Conservation (phyloP, 2,888 invertebrate genomes). For the Synanthedon vespiformis region DNA sequence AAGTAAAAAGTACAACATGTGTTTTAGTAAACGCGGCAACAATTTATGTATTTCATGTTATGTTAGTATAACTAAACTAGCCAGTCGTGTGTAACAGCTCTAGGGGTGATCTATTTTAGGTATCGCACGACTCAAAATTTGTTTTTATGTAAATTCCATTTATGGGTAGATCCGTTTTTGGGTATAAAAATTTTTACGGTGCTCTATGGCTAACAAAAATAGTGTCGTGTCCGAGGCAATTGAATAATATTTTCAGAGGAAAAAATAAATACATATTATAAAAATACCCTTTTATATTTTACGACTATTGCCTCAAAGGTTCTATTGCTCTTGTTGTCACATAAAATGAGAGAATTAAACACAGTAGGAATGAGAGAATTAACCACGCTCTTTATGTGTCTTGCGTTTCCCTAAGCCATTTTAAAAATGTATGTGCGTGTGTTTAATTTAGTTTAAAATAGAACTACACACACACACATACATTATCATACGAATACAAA, state of each 20-base stretch:
- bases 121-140: constrained; percentile 18
- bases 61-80: not conserved
- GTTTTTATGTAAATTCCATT: constrained; percentile 27
- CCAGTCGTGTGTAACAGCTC: not conserved
- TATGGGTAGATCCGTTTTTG: constrained; percentile 7
- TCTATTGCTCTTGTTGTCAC: constrained; percentile 2
- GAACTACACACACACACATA: too few species aligned
- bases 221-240: too few species aligned
- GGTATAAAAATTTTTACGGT: too few species aligned
- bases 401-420: too few species aligned
- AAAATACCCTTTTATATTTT: not conserved
- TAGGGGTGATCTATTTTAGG: constrained; percentile 29
- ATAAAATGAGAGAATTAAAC: not conserved
- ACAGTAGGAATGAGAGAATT: too few species aligned
- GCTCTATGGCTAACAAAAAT: too few species aligned
- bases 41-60: constrained; percentile 24
- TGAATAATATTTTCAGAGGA: not conserved
- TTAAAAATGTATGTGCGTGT: too few species aligned
- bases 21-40: constrained; percentile 25
- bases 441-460: too few species aligned
- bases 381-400: not conserved
- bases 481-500: too few species aligned
- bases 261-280: not conserved
- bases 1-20: constrained; percentile 17
- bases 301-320: constrained; percentile 1